A percentile compares a stretch with the other conserved stretches of the same genome.
phyloP scores from a whole-genome alignment of 2,113 vertebrate genomes.

The Mastomys natalensis region DNA sequence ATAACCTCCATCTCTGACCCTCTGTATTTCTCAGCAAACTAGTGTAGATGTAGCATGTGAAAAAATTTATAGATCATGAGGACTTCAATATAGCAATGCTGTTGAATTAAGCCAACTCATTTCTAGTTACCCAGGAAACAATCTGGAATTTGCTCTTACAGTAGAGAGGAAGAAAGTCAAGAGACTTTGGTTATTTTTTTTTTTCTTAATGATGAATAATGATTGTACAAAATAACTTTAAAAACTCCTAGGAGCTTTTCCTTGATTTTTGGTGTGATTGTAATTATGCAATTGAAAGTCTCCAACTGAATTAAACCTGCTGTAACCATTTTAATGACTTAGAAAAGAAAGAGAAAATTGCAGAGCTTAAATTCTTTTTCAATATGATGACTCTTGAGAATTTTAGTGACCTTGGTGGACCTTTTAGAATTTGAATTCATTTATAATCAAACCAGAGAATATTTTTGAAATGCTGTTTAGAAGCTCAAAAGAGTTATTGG shows the following conservation, averaged over 20 bases:
- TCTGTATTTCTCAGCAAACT: not conserved
- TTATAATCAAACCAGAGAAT: constrained; percentile 73
- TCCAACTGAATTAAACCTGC: constrained; percentile 60
- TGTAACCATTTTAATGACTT: constrained; percentile 63
- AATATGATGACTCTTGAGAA: constrained; percentile 73
- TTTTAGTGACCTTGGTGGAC: constrained; percentile 74
- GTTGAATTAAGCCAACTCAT: not conserved
- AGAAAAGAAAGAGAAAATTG: constrained; percentile 54
- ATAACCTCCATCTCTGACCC: not conserved
- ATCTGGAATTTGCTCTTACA: not conserved
- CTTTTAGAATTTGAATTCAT: constrained; percentile 73
- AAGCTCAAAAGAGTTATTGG: constrained; percentile 74
- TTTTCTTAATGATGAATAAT: not conserved
- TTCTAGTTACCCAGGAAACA: not conserved
- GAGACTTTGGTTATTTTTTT: not conserved
- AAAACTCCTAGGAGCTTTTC: constrained; percentile 50
- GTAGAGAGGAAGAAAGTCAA: not conserved
- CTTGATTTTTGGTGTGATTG: constrained; percentile 62
- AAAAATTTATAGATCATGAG: not conserved
- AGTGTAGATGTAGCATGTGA: not conserved
- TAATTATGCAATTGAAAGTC: constrained; percentile 60
- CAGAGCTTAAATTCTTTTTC: constrained; percentile 68
- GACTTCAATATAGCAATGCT: not conserved
- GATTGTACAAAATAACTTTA: constrained; percentile 24
- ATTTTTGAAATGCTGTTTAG: constrained; percentile 79